These are phyloP conservation scores for Miltochrista miniata DNA, from an alignment of 2,888 invertebrate species.

Conservation along the genomic window DNA sequence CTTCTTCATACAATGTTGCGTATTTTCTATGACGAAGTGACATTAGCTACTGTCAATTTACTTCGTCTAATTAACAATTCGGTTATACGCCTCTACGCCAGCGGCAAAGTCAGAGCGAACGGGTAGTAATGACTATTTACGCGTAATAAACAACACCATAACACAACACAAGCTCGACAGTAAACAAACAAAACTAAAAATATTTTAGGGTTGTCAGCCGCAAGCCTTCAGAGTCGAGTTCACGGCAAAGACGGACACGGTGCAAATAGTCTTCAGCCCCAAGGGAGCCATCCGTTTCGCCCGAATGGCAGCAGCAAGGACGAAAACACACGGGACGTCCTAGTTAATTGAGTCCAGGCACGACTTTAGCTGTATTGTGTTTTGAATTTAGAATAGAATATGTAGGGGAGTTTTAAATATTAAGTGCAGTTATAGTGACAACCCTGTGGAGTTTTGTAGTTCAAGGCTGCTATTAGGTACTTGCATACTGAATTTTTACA, in stretches of 20 bases:
- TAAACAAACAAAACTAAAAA: conserved; percentile 6
- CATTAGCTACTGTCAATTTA: no score
- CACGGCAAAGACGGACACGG: conserved; percentile 29
- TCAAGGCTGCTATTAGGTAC: neutral
- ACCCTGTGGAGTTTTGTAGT: neutral
- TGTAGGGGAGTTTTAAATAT: neutral
- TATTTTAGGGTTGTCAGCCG: conserved; percentile 30
- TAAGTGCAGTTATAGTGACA: neutral
- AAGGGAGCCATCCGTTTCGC: conserved; percentile 51
- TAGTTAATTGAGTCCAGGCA: conserved; percentile 41
- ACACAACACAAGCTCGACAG: neutral
- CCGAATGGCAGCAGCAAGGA: conserved; percentile 41
- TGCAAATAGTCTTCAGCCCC: conserved; percentile 45
- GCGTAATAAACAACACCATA: conserved; percentile 1
- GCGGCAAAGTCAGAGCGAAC: no score
- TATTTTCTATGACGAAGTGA: no score
- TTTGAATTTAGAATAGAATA: conserved; percentile 39
- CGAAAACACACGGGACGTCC: conserved; percentile 35
- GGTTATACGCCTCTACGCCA: no score
- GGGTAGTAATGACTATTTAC: no score
- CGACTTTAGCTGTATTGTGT: conserved; percentile 36
- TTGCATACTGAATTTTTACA: no score
- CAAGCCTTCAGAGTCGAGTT: conserved; percentile 8
- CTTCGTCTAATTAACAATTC: no score
- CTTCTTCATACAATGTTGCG: no score